These are phyloP conservation scores for Geococcyx californianus DNA, from an alignment of 2,113 vertebrate species.

Conservation along the genomic window DNA sequence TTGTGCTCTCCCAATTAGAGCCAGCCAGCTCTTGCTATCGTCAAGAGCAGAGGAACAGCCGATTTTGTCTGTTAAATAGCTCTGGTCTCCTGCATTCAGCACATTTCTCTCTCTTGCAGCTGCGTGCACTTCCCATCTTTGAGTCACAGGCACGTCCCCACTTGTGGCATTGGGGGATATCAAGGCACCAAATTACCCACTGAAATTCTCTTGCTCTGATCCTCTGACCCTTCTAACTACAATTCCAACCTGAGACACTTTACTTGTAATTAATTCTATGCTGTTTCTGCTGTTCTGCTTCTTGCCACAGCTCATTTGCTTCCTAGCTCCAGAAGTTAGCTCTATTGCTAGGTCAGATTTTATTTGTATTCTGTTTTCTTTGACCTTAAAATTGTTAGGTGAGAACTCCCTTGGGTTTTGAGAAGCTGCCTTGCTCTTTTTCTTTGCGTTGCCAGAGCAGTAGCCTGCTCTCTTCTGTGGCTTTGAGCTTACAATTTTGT, in stretches of 20 bases:
- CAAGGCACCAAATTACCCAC: not conserved
- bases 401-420: not conserved
- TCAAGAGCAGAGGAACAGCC: not conserved
- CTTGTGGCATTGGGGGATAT: not conserved
- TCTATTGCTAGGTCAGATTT: not conserved
- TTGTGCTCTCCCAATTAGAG: not conserved
- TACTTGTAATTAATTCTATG: not conserved
- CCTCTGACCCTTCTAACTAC: not conserved
- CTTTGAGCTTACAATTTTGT: not conserved
- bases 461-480: not conserved
- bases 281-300: not conserved
- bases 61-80: not conserved
- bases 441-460: not conserved
- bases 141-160: not conserved
- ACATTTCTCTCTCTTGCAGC: not conserved
- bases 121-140: not conserved
- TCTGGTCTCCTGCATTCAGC: not conserved
- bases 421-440: not conserved
- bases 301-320: not conserved
- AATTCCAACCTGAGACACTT: not conserved
- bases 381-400: not conserved
- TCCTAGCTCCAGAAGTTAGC: not conserved
- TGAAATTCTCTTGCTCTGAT: not conserved
- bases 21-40: not conserved
- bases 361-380: not conserved